Percentiles rank a stretch among this genome's conserved stretches.
Conservation (phyloP, 2,888 invertebrate genomes). For the Leptura quadrifasciata region DNA sequence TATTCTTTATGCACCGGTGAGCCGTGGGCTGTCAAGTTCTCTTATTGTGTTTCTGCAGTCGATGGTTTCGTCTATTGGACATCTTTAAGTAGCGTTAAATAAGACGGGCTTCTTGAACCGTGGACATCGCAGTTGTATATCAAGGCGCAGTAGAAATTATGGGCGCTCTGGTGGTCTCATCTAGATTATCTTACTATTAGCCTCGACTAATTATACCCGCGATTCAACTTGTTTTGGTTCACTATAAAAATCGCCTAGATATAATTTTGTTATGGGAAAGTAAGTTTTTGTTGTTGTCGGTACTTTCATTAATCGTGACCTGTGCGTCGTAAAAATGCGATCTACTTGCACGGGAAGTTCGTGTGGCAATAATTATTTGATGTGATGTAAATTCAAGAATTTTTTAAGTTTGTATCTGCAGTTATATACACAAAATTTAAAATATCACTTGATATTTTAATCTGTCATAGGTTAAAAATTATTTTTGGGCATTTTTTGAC, state of each 20-base stretch:
- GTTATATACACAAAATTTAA: too few species aligned
- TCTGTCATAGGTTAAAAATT: too few species aligned
- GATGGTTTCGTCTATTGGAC: conserved; percentile 66
- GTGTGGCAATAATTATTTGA: background rate
- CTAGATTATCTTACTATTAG: conserved; percentile 63
- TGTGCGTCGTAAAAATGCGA: background rate
- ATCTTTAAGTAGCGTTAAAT: conserved; percentile 69
- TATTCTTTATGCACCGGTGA: conserved; percentile 46
- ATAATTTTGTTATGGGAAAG: conserved; percentile 16
- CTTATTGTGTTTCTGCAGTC: conserved; percentile 67
- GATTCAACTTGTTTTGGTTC: conserved; percentile 42
- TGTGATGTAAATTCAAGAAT: background rate
- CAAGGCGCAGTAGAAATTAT: conserved; percentile 63
- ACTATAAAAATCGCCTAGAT: conserved; percentile 26
- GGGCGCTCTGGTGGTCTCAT: conserved; percentile 63
- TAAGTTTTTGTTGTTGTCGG: conserved; percentile 2
- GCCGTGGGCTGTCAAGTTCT: conserved; percentile 58
- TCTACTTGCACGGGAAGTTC: background rate
- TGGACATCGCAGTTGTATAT: conserved; percentile 63
- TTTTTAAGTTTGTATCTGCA: background rate
- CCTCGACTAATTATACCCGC: conserved; percentile 57
- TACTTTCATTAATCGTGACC: conserved; percentile 20
- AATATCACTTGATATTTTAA: too few species aligned
- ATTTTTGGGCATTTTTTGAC: too few species aligned
- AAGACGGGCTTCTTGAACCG: conserved; percentile 66